Evolutionary conservation across 2,797 vertebrate species (phyloP).

Genomic region (Vespertilio murinus): DNA sequence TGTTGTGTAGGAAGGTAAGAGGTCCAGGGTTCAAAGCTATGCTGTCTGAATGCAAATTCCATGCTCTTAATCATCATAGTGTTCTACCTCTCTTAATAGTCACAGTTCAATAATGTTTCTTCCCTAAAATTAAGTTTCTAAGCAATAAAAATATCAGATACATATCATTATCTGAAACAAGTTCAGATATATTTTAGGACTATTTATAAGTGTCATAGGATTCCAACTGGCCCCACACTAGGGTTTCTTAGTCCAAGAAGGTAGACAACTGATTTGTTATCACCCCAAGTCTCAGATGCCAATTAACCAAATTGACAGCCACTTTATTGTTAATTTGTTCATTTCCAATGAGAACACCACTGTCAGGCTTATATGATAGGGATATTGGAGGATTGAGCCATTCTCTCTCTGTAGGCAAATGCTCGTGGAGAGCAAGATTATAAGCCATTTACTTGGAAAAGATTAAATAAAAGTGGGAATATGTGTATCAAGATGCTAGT

Average conservation of each 20-base stretch:
- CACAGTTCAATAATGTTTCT: background rate
- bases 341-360: constrained; percentile 4
- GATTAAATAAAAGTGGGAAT: background rate
- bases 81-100: background rate
- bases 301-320: background rate
- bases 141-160: constrained; percentile 5
- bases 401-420: background rate
- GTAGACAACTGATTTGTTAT: background rate
- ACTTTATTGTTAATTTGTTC: background rate
- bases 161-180: background rate
- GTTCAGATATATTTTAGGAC: background rate
- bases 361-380: background rate
- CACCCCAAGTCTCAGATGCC: background rate
- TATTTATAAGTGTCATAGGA: background rate
- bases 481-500: background rate
- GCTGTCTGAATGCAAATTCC: background rate
- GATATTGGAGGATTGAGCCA: background rate
- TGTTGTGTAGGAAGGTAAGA: background rate
- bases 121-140: background rate
- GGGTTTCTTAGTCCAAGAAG: background rate
- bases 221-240: background rate
- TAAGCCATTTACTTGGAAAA: background rate
- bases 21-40: background rate
- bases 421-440: background rate
- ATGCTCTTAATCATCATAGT: background rate